A percentile compares a stretch with the other conserved stretches of the same genome.
phyloP scores from a whole-genome alignment of 1,140 invertebrate species.

The Pentalonia nigronervosa region DNA sequence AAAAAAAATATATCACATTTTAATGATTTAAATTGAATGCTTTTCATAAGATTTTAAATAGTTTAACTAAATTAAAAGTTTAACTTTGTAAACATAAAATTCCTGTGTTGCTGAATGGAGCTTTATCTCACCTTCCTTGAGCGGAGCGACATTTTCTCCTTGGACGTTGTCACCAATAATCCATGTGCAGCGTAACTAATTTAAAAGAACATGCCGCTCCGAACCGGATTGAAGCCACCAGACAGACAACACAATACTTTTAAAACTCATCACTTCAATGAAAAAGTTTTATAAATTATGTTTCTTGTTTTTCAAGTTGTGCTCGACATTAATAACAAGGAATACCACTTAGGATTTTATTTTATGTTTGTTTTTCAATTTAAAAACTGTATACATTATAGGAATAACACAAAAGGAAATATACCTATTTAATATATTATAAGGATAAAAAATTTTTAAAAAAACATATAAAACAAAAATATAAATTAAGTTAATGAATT shows the following conservation, averaged over 20 bases:
- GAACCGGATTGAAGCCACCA: constrained; percentile 42
- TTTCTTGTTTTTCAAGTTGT: not conserved
- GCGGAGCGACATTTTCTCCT: constrained; percentile 55
- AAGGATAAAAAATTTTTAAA: constrained; percentile 15
- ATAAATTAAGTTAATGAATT: constrained; percentile 1
- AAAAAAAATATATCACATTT: not conserved
- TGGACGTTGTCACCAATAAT: constrained; percentile 30
- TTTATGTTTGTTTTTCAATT: not conserved
- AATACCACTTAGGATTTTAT: not conserved
- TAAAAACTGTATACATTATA: not conserved
- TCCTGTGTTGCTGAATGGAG: constrained; percentile 50
- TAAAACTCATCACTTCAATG: constrained; percentile 16
- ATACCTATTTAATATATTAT: constrained; percentile 3
- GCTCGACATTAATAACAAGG: constrained; percentile 27
- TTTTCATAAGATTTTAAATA: not conserved
- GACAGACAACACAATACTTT: constrained; percentile 47
- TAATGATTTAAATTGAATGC: not conserved
- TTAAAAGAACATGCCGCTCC: constrained; percentile 52
- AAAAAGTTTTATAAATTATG: not conserved
- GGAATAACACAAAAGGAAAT: not conserved
- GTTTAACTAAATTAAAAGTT: not conserved
- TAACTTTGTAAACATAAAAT: constrained; percentile 42
- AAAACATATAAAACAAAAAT: constrained; percentile 28
- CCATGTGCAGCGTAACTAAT: constrained; percentile 20
- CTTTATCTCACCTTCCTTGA: constrained; percentile 50